Conservation (phyloP, 2,797 vertebrate genomes). For the Oceanodroma leucorhoa region DNA sequence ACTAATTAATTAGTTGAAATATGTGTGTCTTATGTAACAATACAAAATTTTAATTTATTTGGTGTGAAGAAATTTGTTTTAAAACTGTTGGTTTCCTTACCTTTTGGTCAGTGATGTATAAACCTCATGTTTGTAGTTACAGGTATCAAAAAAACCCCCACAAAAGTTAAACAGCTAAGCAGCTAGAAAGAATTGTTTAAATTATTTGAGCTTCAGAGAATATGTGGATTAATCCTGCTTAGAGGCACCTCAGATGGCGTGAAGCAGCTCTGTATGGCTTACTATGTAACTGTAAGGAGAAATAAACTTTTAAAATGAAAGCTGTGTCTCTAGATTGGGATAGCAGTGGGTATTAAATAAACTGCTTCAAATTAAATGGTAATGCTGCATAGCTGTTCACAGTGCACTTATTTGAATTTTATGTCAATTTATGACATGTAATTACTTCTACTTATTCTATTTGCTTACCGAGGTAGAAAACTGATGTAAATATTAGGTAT, state of each 20-base stretch:
- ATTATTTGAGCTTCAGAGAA: neutral
- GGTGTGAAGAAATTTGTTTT: neutral
- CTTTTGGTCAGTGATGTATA: neutral
- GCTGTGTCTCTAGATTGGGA: neutral
- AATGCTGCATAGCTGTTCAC: neutral
- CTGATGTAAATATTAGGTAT: neutral
- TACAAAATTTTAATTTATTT: neutral
- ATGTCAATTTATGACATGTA: rapidly evolving
- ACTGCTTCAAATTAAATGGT: neutral
- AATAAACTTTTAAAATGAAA: neutral
- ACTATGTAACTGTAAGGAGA: neutral
- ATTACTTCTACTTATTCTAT: neutral
- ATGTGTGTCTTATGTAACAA: neutral
- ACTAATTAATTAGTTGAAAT: neutral
- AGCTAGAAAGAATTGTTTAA: neutral
- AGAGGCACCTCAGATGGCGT: rapidly evolving
- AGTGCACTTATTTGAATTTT: neutral
- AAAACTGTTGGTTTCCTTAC: neutral
- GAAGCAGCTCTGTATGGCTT: neutral
- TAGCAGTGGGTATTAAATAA: neutral
- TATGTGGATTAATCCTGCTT: neutral
- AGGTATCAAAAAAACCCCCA: neutral
- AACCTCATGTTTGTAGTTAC: neutral
- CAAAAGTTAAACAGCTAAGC: neutral
- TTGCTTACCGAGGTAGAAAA: neutral